phyloP scores from a whole-genome alignment of 1,140 invertebrate genomes.

The Rhysida immarginata region DNA sequence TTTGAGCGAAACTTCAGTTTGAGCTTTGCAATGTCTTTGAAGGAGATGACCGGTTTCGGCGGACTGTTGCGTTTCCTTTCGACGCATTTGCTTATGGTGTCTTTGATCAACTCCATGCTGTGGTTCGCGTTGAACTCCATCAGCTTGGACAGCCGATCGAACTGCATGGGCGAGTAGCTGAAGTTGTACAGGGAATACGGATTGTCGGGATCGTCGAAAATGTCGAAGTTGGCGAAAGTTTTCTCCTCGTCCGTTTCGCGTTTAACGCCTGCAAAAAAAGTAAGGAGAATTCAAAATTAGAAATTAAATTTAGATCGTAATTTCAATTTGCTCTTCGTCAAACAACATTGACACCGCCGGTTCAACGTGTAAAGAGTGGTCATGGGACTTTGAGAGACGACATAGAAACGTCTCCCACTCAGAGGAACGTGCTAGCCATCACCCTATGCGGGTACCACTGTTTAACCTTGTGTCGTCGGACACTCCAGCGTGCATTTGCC shows the following conservation, averaged over 20 bases:
- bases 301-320: not conserved
- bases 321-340: too few relatives aligned
- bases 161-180: slow-evolving; percentile 29
- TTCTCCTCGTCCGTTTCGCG: slow-evolving; percentile 30
- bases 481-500: too few relatives aligned
- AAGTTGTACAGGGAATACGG: slow-evolving; percentile 36
- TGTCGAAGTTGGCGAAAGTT: slow-evolving; percentile 32
- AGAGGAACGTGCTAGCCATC: too few relatives aligned
- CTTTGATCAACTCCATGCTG: slow-evolving; percentile 29
- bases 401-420: too few relatives aligned
- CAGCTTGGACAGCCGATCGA: slow-evolving; percentile 30
- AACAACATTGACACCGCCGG: too few relatives aligned
- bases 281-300: not conserved
- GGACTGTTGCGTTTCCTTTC: slow-evolving; percentile 17
- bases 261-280: slow-evolving; percentile 20
- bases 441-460: too few relatives aligned
- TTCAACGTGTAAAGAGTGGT: too few relatives aligned
- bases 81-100: slow-evolving; percentile 22
- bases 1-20: not conserved
- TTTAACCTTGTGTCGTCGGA: too few relatives aligned
- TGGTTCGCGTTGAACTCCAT: slow-evolving; percentile 34
- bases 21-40: slow-evolving; percentile 12
- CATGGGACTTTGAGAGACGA: too few relatives aligned
- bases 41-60: slow-evolving; percentile 10
- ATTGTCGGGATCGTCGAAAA: slow-evolving; percentile 31